Percentiles rank a stretch among this genome's conserved stretches.
Evolutionary conservation across 1,140 invertebrate species (phyloP).

Genomic region (Semibalanus balanoides): DNA sequence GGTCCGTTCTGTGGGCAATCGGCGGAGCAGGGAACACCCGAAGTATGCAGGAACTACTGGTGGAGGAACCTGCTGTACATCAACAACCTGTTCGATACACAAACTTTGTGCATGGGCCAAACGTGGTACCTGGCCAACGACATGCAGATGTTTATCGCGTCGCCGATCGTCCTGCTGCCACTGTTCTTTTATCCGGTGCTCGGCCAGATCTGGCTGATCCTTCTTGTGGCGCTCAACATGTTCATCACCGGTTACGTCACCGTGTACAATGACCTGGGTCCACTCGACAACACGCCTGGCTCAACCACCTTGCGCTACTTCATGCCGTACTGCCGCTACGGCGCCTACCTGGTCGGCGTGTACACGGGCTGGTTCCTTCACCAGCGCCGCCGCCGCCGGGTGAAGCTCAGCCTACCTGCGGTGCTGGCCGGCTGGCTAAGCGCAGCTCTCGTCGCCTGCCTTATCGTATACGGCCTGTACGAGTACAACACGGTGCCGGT

Average conservation of each 20-base stretch:
- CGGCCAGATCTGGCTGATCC: constrained; percentile 26
- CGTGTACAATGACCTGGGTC: background rate
- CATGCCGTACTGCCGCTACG: constrained; percentile 15
- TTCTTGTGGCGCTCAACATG: background rate
- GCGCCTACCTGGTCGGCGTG: constrained; percentile 14
- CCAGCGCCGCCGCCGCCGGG: background rate
- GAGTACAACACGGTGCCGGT: background rate
- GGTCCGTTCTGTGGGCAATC: constrained; percentile 7
- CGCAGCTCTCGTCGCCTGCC: background rate
- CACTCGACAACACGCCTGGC: background rate
- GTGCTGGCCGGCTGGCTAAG: background rate
- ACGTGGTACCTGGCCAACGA: constrained; percentile 70
- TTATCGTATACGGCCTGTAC: background rate
- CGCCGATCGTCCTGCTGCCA: constrained; percentile 47
- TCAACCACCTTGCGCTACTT: constrained; percentile 3
- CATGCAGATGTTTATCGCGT: constrained; percentile 56
- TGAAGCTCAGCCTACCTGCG: background rate
- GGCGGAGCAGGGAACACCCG: background rate
- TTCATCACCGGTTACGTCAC: background rate
- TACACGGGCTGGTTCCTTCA: constrained; percentile 13
- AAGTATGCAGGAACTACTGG: constrained; percentile 23
- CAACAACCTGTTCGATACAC: constrained; percentile 24
- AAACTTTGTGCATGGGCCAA: constrained; percentile 44
- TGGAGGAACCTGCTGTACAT: constrained; percentile 25
- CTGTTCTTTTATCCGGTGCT: constrained; percentile 47